Conservation (phyloP, 2,797 vertebrate species). For the Aphelocoma californica region DNA sequence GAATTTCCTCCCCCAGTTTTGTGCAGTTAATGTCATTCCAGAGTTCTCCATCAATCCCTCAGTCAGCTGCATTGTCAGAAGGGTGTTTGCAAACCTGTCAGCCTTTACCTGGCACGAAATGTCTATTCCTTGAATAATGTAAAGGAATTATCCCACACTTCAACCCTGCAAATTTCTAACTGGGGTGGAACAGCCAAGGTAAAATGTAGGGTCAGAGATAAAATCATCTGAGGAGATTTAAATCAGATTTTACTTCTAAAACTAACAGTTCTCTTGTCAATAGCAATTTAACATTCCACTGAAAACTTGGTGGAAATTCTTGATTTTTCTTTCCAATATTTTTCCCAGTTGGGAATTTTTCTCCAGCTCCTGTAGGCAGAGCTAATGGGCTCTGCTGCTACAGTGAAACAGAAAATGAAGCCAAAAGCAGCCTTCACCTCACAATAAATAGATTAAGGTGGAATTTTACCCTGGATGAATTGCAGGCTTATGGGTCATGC, state of each 20-base stretch:
- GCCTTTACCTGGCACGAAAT: neutral
- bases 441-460: neutral
- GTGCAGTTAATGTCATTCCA: neutral
- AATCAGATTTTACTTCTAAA: neutral
- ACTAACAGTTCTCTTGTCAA: neutral
- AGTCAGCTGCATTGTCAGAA: neutral
- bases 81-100: neutral
- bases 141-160: neutral
- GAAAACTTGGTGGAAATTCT: neutral
- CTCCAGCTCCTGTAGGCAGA: neutral
- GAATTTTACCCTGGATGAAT: neutral
- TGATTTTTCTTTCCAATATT: neutral
- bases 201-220: neutral
- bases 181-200: neutral
- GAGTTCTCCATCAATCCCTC: neutral
- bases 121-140: neutral
- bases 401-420: slow-evolving; percentile 51
- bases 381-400: neutral
- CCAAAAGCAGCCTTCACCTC: neutral
- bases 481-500: neutral
- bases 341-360: neutral
- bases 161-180: neutral
- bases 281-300: neutral
- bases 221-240: neutral
- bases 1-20: neutral